phyloP scores from a whole-genome alignment of 2,113 vertebrate genomes.

The Ailurus styani region DNA sequence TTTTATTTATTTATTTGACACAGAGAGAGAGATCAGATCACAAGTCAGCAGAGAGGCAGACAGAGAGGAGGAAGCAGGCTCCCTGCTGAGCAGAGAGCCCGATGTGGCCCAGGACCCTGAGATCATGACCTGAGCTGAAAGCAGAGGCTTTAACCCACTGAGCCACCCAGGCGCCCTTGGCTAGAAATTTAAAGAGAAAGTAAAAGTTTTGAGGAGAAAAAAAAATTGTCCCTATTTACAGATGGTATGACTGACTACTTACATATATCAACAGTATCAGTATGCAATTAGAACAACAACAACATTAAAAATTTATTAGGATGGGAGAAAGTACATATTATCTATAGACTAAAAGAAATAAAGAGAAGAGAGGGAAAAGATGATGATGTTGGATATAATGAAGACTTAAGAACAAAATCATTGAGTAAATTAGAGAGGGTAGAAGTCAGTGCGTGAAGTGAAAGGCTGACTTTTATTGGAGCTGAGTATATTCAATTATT shows the following conservation, averaged over 20 bases:
- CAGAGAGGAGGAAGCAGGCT: too few relatives aligned
- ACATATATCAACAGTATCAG: neutral
- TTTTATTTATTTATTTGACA: too few relatives aligned
- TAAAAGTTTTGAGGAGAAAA: neutral
- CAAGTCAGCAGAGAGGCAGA: too few relatives aligned
- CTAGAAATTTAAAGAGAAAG: neutral
- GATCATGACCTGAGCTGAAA: too few relatives aligned
- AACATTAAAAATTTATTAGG: neutral
- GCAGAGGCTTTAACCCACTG: too few relatives aligned
- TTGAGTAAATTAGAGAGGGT: neutral
- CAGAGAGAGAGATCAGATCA: too few relatives aligned
- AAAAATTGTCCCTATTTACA: neutral
- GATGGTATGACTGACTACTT: neutral
- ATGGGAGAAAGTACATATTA: neutral
- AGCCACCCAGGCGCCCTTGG: too few relatives aligned
- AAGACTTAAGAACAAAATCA: neutral
- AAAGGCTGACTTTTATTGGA: neutral
- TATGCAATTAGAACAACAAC: neutral
- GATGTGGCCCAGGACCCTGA: too few relatives aligned
- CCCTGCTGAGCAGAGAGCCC: too few relatives aligned
- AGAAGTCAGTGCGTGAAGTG: neutral
- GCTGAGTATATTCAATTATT: neutral
- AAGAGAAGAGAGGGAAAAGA: neutral
- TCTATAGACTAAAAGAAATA: neutral
- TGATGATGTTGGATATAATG: neutral